These are phyloP conservation scores for Enteromius anoplus DNA, from an alignment of 2,797 vertebrate genomes.

Conservation along the genomic window DNA sequence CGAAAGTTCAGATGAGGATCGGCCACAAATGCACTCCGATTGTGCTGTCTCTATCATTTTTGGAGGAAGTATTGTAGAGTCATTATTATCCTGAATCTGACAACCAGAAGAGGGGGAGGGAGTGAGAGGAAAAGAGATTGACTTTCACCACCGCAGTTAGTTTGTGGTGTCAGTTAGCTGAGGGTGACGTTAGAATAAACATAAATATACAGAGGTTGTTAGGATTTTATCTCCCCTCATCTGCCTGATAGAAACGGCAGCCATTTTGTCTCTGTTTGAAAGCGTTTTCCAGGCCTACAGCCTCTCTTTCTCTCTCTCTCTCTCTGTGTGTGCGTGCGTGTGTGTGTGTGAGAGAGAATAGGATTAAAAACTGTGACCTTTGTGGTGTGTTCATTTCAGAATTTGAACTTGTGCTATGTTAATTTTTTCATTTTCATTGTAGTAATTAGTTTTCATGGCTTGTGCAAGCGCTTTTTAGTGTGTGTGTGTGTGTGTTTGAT, in stretches of 20 bases:
- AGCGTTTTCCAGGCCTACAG: neutral
- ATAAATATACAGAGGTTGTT: neutral
- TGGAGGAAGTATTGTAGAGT: constrained; percentile 6
- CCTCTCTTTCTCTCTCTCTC: no score
- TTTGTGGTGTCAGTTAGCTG: neutral
- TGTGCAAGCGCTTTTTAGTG: neutral
- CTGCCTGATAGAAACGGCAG: neutral
- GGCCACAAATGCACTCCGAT: neutral
- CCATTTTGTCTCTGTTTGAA: constrained; percentile 30
- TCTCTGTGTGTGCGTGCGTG: no score
- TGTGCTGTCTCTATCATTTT: neutral
- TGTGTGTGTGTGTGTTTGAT: neutral
- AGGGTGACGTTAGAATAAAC: neutral
- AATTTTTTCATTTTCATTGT: neutral
- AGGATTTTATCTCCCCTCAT: neutral
- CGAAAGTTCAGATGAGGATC: neutral
- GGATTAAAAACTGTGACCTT: neutral
- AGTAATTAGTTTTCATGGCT: constrained; percentile 1
- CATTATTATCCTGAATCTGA: neutral
- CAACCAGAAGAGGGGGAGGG: neutral
- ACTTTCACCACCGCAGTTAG: neutral
- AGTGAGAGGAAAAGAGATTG: neutral
- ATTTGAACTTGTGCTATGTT: neutral
- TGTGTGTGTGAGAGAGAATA: neutral
- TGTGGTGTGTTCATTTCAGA: neutral